Conservation (phyloP, 2,888 invertebrate species). For the Ashinkailepas kermadecensis region DNA sequence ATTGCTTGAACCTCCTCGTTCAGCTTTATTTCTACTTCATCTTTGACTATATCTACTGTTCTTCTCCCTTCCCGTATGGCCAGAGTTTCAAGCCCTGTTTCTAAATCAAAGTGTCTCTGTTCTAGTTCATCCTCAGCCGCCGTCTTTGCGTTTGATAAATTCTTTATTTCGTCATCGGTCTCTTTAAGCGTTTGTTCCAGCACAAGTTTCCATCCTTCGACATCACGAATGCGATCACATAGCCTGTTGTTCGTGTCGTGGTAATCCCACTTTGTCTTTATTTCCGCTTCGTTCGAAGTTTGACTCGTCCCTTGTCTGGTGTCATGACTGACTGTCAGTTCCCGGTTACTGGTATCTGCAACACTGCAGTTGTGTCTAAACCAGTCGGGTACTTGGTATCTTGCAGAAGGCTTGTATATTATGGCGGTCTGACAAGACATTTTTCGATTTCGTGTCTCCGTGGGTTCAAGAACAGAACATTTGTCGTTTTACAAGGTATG, state of each 20-base stretch:
- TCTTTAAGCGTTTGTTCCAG: not conserved
- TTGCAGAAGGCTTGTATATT: conserved; percentile 1
- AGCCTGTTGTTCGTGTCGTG: conserved; percentile 13
- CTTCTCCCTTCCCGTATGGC: not conserved
- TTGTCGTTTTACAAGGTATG: no score
- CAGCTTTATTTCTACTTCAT: not conserved
- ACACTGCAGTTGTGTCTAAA: conserved; percentile 15
- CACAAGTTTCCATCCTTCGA: conserved; percentile 1
- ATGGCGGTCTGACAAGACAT: not conserved
- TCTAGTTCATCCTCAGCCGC: conserved; percentile 5
- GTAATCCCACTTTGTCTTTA: conserved; percentile 9
- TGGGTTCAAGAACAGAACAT: no score
- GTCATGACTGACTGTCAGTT: not conserved
- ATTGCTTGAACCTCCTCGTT: not conserved
- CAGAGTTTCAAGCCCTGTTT: not conserved
- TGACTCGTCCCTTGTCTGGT: conserved; percentile 11
- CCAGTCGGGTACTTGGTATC: conserved; percentile 15
- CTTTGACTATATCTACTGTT: not conserved
- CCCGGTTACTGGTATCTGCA: not conserved
- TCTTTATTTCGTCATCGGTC: not conserved
- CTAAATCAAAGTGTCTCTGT: not conserved
- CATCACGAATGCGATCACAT: not conserved
- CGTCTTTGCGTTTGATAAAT: not conserved
- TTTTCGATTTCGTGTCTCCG: not conserved
- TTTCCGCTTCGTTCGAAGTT: not conserved